phyloP scores from a whole-genome alignment of 2,888 invertebrate genomes.

The Saturnia japonica region DNA sequence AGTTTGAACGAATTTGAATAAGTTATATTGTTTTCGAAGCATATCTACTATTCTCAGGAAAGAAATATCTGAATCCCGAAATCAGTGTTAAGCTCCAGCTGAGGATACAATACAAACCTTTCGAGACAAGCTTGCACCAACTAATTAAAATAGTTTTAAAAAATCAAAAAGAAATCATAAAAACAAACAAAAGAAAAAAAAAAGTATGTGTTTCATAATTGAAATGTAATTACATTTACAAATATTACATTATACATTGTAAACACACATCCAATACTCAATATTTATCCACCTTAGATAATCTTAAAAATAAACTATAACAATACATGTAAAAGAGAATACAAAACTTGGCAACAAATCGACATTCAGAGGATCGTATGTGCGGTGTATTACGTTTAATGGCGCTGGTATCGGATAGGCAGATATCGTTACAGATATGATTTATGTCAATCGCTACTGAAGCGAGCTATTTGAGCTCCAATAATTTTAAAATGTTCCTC shows the following conservation, averaged over 20 bases:
- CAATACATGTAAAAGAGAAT: constrained; percentile 18
- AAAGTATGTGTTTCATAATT: not conserved
- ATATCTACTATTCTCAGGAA: too few relatives aligned
- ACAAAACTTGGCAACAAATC: constrained; percentile 23
- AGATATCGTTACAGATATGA: constrained; percentile 38
- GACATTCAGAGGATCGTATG: constrained; percentile 18
- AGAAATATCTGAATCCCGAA: too few relatives aligned
- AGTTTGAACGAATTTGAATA: too few relatives aligned
- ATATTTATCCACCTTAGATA: not conserved
- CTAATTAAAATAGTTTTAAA: not conserved
- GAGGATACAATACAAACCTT: not conserved
- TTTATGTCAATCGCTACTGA: constrained; percentile 33
- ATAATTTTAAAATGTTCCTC: constrained; percentile 1
- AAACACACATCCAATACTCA: not conserved
- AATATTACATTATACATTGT: not conserved
- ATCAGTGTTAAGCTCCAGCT: too few relatives aligned
- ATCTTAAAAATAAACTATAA: not conserved
- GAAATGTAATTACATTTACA: not conserved
- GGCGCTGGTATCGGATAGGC: constrained; percentile 43
- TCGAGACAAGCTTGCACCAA: not conserved
- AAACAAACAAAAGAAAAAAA: not conserved
- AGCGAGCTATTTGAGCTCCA: constrained; percentile 13
- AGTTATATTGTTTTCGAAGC: too few relatives aligned
- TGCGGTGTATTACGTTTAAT: constrained; percentile 16
- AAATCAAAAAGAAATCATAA: not conserved